Percentiles rank a stretch among this genome's conserved stretches.
These are phyloP conservation scores for Pomatostomus ruficeps DNA, from an alignment of 2,113 vertebrate genomes.

Conservation along the genomic window DNA sequence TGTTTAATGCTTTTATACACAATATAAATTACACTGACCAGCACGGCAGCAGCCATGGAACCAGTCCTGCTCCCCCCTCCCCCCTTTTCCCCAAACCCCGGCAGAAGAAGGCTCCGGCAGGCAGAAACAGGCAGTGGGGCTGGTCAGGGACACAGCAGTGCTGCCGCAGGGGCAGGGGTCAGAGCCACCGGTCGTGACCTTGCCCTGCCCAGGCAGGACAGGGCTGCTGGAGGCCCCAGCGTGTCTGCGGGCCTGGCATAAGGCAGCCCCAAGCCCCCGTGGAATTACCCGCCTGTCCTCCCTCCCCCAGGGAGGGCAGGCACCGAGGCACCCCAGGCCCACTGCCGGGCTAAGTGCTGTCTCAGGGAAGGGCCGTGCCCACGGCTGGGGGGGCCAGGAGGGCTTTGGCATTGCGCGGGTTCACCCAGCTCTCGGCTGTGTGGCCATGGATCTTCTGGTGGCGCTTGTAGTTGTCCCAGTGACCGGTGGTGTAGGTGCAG, in stretches of 20 bases:
- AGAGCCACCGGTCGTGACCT: fast-evolving
- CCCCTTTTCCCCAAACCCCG: background rate
- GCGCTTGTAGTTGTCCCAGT: conserved; percentile 99
- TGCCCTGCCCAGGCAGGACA: background rate
- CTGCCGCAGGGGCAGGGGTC: background rate
- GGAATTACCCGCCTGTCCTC: background rate
- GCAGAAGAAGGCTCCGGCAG: background rate
- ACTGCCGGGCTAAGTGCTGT: background rate
- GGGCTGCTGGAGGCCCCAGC: background rate
- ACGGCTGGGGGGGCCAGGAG: conserved; percentile 43
- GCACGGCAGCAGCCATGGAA: conserved; percentile 22
- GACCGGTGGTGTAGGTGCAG: conserved; percentile 94
- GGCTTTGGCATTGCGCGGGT: conserved; percentile 12
- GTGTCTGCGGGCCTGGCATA: fast-evolving
- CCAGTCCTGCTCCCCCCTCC: conserved; percentile 13
- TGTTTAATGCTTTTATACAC: conserved; percentile 70
- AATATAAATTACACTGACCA: conserved; percentile 68
- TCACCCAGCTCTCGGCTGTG: conserved; percentile 80
- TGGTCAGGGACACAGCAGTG: background rate
- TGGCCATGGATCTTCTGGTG: conserved; percentile 96
- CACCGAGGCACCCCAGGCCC: background rate
- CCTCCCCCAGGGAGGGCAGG: conserved; percentile 25
- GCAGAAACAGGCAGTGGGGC: background rate
- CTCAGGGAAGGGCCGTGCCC: conserved; percentile 36
- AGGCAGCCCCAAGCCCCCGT: background rate